These are phyloP conservation scores for Brachyopa scutellaris DNA, from an alignment of 2,888 invertebrate genomes.

Conservation along the genomic window DNA sequence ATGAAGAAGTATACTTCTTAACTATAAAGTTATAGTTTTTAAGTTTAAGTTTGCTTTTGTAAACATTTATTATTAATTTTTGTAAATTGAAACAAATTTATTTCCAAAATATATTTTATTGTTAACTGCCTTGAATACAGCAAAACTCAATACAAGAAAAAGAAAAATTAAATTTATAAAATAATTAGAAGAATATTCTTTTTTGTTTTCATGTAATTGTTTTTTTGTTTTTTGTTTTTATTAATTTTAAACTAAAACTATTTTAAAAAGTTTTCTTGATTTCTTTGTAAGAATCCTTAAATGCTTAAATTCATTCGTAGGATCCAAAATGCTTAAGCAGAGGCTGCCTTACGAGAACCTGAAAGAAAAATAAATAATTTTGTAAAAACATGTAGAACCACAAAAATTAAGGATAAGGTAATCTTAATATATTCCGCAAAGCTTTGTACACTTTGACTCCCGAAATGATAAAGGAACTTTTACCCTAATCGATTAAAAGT, in stretches of 20 bases:
- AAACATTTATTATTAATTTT: background rate
- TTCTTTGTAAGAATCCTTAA: slow-evolving; percentile 40
- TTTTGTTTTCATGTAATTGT: no score
- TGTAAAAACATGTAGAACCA: no score
- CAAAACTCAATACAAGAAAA: slow-evolving; percentile 18
- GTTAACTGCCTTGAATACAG: no score
- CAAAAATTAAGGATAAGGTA: no score
- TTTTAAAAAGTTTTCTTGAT: slow-evolving; percentile 43
- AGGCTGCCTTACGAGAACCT: slow-evolving; percentile 63
- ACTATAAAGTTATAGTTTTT: slow-evolving; percentile 4
- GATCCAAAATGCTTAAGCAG: slow-evolving; percentile 46
- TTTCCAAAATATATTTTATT: no score
- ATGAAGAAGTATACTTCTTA: slow-evolving; percentile 33
- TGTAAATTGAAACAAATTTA: slow-evolving; percentile 2
- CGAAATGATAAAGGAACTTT: no score
- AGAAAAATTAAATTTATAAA: slow-evolving; percentile 11
- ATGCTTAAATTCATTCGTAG: slow-evolving; percentile 13
- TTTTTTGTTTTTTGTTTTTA: slow-evolving; percentile 4
- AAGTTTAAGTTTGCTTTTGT: slow-evolving; percentile 9
- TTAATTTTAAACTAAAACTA: slow-evolving; percentile 48
- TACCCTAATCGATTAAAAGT: no score
- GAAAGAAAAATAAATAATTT: background rate
- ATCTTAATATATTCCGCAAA: no score
- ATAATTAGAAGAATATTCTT: slow-evolving; percentile 30
- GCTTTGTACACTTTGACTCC: no score